Base-by-base conservation (phyloP, 53 echinoderm and acorn worm species). In the Holothuria leucospilota region DNA sequence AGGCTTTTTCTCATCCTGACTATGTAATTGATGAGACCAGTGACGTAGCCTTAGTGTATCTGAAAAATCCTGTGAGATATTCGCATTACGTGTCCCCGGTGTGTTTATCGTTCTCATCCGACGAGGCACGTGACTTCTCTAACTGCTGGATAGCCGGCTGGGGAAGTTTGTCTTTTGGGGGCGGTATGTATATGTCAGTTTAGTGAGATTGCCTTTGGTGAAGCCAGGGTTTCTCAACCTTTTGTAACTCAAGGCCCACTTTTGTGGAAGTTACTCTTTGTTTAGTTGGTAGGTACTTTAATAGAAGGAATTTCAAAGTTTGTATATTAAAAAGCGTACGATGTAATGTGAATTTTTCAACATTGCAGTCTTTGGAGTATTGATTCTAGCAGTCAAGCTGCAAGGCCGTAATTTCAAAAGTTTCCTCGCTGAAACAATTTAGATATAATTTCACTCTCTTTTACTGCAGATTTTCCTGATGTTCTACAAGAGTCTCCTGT, bases 101-200 rank as follows among this genome's bases (percentile, higher is more conserved):
- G 21, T 72, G 72, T n/a, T 21, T 72, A 13, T 34, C 72, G 0
- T n/a, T 40, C n/a, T n/a, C 72, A 72, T 56, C 56, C 18, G 0
- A 56, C 56, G 39, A 39, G 18, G 20, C 20, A n/a, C 40, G 39
- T 46, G 40, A 39, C 13, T 72, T 38, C 29, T 72, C 41, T 13
- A 72, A 72, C 40, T 72, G 72, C 34, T 72, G 72, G 72, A 39
- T 72, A 5, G 72, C 72, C 0, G 72, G 72, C 20, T 72, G 72
- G 72, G 72, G 72, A 38, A 39, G 34, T n/a, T 38, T 39, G 42
- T n/a, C 39, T 39, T 72, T 39, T 72, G 72, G 39, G 15, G 72
- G 72, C 21, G 72, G 72, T 72, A 68, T 24, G 68, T 68, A 15
- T 21, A 9, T 46, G 8, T 46, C 46, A 46, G 8, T 46, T 46